Conservation (phyloP, 2,888 invertebrate genomes). For the Cantharis nigra region DNA sequence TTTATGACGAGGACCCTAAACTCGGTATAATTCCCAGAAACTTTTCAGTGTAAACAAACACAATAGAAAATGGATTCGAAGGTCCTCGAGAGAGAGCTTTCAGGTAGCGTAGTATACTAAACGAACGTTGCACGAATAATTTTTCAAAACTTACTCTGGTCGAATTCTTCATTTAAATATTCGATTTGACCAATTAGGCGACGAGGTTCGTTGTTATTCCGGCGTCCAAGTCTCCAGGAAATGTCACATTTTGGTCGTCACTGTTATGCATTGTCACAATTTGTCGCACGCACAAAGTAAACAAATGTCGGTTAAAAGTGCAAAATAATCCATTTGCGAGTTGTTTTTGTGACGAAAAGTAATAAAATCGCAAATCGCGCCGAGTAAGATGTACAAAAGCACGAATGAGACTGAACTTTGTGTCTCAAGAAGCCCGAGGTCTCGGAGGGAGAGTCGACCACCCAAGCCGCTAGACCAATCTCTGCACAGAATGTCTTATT, state of each 20-base stretch:
- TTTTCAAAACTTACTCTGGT: background rate
- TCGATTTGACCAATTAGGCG: background rate
- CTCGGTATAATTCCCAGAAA: background rate
- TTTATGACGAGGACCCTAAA: background rate
- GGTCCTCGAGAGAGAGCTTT: background rate
- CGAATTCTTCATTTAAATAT: background rate
- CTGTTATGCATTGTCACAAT: background rate
- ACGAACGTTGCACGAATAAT: background rate
- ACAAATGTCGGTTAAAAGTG: background rate
- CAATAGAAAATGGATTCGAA: background rate
- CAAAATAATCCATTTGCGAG: background rate
- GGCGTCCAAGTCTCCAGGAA: conserved; percentile 1
- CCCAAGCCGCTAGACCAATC: conserved; percentile 58
- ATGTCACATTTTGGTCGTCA: background rate
- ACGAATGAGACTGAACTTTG: conserved; percentile 48
- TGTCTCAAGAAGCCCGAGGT: conserved; percentile 33
- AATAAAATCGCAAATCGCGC: conserved; percentile 39
- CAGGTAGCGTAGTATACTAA: background rate
- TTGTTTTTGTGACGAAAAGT: background rate
- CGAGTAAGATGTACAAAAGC: conserved; percentile 45
- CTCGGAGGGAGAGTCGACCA: conserved; percentile 48
- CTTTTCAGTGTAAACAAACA: background rate
- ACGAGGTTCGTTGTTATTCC: background rate
- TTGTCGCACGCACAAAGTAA: background rate
- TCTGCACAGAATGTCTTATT: conserved; percentile 57